phyloP scores from a whole-genome alignment of 2,797 vertebrate species.

The Rousettus madagascariensis region DNA sequence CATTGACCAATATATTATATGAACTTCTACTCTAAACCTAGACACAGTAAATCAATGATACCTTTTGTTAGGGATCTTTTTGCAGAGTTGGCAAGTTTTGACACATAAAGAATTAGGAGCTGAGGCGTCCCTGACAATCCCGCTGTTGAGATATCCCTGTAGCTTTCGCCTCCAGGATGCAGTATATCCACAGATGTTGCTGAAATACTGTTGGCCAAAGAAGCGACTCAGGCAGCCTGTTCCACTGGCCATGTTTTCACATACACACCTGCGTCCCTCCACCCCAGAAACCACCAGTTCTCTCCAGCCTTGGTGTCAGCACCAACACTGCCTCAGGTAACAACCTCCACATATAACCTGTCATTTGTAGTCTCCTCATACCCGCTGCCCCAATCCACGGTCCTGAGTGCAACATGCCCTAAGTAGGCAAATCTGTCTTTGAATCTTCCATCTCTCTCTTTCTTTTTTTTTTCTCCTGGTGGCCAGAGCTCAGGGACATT shows the following conservation, averaged over 20 bases:
- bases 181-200: not conserved
- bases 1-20: slow-evolving; percentile 13
- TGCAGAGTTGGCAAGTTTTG: slow-evolving; percentile 32
- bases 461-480: not conserved
- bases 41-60: slow-evolving; percentile 54
- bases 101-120: not conserved
- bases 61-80: slow-evolving; percentile 41
- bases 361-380: not conserved
- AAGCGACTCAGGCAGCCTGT: not conserved
- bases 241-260: rapidly evolving
- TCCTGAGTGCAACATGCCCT: not conserved
- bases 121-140: not conserved
- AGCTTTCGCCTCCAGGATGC: not conserved
- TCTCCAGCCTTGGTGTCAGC: not conserved
- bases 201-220: not conserved
- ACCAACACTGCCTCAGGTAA: not conserved
- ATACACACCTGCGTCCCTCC: not conserved
- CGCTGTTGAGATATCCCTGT: not conserved
- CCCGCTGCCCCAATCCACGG: not conserved
- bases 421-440: not conserved
- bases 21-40: slow-evolving; percentile 37
- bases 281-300: not conserved
- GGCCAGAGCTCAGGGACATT: not conserved
- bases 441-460: no score
- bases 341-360: not conserved